Evolutionary conservation across 2,797 vertebrate genomes (phyloP), one percentile per base, ranked within the genome.

Genomic region (Euthynnus affinis): DNA sequence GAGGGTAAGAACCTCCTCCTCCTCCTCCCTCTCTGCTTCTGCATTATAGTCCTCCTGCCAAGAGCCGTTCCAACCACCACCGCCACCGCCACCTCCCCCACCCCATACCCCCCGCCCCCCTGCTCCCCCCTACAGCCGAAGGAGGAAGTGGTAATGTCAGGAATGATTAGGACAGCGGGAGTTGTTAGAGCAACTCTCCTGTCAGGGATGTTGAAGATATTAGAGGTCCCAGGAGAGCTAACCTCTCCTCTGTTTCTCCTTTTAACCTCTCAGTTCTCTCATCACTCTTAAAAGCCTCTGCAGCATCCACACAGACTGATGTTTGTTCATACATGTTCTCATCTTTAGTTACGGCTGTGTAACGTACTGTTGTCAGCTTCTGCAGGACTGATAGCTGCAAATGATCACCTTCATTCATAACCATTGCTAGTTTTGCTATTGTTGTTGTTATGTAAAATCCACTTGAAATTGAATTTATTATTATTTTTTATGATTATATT

Each of bases 61-160:
- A 29, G 72, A 44, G 69, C 81, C 14, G 17, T 18, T 6, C 22
- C 63, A 42, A 40, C 66, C 52, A 14, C 27, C 27, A 5, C 27
- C 27, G n/a, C n/a, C n/a, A n/a, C n/a, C n/a, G n/a, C n/a, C n/a
- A n/a, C n/a, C 42, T 3, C 42, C 14, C 15, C 6, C 13, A 14
- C 42, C 23, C 34, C 9, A 34, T n/a, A n/a, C 25, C 9, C 25
- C 4, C 60, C 52, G 29, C 15, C 48, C 51, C 2, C 22, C n/a
- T 34, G 23, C 9, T 6, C 37, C 25, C 27, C 32, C 70, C 60
- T 34, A 6, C 68, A 82, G 82, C 66, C 15, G 9, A 63, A 76
- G 74, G 80, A 89, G 76, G 85, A 85, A 82, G 87, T 68, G 55
- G 53, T 90, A 74, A 85, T 89, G 88, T 89, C 90, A 89, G 69